Conservation (phyloP, 2,888 invertebrate genomes). For the Panopea generosa region DNA sequence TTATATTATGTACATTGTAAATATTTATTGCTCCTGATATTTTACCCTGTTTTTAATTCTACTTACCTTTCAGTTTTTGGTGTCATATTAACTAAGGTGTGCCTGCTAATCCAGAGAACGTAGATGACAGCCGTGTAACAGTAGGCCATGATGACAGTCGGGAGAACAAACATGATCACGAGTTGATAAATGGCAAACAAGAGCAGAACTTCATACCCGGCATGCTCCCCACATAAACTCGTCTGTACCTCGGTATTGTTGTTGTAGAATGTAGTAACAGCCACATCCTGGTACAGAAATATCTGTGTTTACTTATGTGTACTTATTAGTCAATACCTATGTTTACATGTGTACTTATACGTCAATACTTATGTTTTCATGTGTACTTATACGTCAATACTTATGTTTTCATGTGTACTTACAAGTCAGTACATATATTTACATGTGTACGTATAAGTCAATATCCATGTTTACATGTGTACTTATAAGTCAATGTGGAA, state of each 20-base stretch:
- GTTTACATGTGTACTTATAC: too few relatives aligned
- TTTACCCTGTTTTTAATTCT: too few relatives aligned
- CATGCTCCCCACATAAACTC: conserved; percentile 68
- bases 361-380: too few relatives aligned
- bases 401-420: too few relatives aligned
- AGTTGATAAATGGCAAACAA: conserved; percentile 84
- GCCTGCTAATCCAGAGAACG: conserved; percentile 84
- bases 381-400: too few relatives aligned
- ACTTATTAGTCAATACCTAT: too few relatives aligned
- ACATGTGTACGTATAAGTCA: too few relatives aligned
- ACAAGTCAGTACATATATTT: too few relatives aligned
- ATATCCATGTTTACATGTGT: too few relatives aligned
- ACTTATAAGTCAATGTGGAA: too few relatives aligned
- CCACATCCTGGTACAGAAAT: conserved; percentile 61
- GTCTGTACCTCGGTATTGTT: conserved; percentile 64
- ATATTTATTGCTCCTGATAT: neutral
- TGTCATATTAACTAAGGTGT: conserved; percentile 3
- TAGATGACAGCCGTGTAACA: conserved; percentile 85
- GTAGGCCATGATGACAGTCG: conserved; percentile 82
- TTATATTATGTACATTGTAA: too few relatives aligned
- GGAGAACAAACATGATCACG: conserved; percentile 82
- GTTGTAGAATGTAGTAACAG: conserved; percentile 67
- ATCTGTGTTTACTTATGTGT: too few relatives aligned
- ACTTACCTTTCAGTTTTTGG: conserved; percentile 14
- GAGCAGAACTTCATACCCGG: conserved; percentile 43